A percentile compares a stretch with the other conserved stretches of the same genome.
phyloP scores from a whole-genome alignment of 2,888 invertebrate genomes.

The Idaea dimidiata region DNA sequence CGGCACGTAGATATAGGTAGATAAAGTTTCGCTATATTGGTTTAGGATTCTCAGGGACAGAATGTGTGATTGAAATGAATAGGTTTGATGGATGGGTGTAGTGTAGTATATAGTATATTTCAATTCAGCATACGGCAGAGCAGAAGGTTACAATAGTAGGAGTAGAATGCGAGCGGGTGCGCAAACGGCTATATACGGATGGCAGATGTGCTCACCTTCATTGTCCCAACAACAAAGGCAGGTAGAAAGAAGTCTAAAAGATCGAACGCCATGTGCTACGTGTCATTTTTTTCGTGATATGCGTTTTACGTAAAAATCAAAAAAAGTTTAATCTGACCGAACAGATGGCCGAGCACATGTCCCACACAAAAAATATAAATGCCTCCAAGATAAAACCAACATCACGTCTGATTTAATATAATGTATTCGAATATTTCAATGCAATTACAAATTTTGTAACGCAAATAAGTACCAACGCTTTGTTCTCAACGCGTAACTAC shows the following conservation, averaged over 20 bases:
- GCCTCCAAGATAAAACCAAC: constrained; percentile 18
- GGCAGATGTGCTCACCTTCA: constrained; percentile 71
- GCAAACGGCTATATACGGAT: constrained; percentile 57
- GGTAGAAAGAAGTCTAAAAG: constrained; percentile 63
- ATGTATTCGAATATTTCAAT: constrained; percentile 16
- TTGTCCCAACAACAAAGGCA: constrained; percentile 75
- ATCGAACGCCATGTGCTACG: constrained; percentile 71
- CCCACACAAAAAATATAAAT: constrained; percentile 49
- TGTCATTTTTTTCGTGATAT: constrained; percentile 72
- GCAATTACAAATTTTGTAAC: constrained; percentile 43
- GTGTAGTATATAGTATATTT: constrained; percentile 42
- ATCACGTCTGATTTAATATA: constrained; percentile 14
- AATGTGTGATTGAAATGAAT: not conserved
- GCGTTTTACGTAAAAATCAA: constrained; percentile 67
- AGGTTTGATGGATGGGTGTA: constrained; percentile 1
- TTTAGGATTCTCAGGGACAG: not conserved
- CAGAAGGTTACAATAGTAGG: constrained; percentile 37
- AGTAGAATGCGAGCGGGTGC: constrained; percentile 42
- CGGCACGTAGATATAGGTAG: constrained; percentile 10
- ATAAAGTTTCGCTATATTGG: not conserved
- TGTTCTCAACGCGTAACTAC: constrained; percentile 60
- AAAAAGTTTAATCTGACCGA: constrained; percentile 74
- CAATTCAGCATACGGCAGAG: constrained; percentile 40
- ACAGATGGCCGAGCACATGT: constrained; percentile 75
- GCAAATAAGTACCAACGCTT: constrained; percentile 45